These are phyloP conservation scores for Myotis lucifugus DNA, from an alignment of 2,113 vertebrate genomes.

Conservation along the genomic window DNA sequence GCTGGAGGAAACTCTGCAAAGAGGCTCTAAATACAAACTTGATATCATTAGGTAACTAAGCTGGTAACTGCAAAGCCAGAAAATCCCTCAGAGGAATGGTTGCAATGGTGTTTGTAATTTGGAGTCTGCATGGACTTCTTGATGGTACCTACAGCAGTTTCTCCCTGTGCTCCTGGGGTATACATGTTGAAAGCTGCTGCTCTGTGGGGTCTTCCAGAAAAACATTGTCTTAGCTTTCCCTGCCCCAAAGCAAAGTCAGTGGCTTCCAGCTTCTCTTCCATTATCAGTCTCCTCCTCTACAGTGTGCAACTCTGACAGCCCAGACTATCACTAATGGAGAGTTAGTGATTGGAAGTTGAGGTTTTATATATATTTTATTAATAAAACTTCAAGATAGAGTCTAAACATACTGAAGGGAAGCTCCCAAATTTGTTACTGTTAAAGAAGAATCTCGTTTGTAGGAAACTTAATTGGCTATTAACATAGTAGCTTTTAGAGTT, in stretches of 20 bases:
- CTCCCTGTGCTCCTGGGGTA: neutral
- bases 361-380: neutral
- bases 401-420: neutral
- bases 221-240: neutral
- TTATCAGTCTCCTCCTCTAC: neutral
- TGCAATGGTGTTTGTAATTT: conserved; percentile 2
- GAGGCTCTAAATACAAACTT: neutral
- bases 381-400: conserved; percentile 41
- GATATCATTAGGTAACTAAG: neutral
- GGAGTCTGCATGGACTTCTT: neutral
- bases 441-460: neutral
- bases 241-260: neutral
- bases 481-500: neutral
- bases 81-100: neutral
- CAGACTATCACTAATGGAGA: neutral
- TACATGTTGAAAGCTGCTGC: neutral
- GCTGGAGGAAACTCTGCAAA: neutral
- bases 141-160: neutral
- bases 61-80: neutral
- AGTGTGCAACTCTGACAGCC: neutral
- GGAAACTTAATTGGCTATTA: neutral
- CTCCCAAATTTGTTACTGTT: conserved; percentile 9
- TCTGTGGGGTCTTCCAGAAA: neutral
- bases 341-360: neutral
- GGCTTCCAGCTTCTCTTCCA: neutral